Conservation (phyloP, 1,140 invertebrate species). For the Thaumetopoea pityocampa region DNA sequence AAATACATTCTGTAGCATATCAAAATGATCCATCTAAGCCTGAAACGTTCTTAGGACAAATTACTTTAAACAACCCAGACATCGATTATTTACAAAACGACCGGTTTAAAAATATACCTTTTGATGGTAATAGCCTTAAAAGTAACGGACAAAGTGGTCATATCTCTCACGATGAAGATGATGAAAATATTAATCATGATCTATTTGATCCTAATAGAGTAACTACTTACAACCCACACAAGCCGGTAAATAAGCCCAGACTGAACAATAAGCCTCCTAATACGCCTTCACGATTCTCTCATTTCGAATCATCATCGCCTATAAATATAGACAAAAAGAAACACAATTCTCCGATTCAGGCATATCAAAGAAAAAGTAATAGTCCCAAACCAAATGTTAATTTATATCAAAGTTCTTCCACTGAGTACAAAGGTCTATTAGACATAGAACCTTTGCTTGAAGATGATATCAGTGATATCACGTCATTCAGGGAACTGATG, state of each 20-base stretch:
- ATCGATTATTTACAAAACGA: constrained; percentile 65
- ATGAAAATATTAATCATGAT: constrained; percentile 69
- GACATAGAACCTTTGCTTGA: constrained; percentile 76
- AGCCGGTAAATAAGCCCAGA: constrained; percentile 48
- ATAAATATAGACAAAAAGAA: constrained; percentile 37
- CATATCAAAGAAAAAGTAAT: constrained; percentile 32
- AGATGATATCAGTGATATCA: constrained; percentile 72
- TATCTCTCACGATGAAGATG: constrained; percentile 59
- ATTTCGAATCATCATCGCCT: constrained; percentile 45
- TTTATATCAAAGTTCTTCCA: constrained; percentile 50
- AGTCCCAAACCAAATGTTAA: constrained; percentile 29
- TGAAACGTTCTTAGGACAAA: constrained; percentile 78
- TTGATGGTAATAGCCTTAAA: constrained; percentile 65
- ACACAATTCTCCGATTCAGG: constrained; percentile 26
- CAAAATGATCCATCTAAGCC: constrained; percentile 76
- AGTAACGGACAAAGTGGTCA: constrained; percentile 63
- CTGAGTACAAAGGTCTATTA: constrained; percentile 71
- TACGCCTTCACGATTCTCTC: constrained; percentile 40
- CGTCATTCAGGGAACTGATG: constrained; percentile 69
- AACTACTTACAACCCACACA: constrained; percentile 70
- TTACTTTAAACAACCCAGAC: constrained; percentile 77
- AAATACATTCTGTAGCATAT: constrained; percentile 70
- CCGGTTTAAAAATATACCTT: constrained; percentile 64
- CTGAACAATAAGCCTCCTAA: constrained; percentile 48
- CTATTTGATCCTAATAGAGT: constrained; percentile 67